Conservation (phyloP, 2,888 invertebrate species). For the Erebia aethiops region DNA sequence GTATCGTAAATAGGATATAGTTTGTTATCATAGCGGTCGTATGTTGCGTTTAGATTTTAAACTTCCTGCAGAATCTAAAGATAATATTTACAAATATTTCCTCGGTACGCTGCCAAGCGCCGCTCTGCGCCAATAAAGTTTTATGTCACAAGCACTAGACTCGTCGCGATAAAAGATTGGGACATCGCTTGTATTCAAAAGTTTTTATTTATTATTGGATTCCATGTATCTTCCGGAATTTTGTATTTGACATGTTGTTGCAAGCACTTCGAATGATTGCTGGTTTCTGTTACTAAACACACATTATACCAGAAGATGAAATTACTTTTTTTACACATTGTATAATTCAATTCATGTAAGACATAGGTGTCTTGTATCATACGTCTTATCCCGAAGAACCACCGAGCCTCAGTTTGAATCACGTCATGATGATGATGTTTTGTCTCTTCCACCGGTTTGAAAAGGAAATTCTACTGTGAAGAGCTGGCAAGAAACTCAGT, state of each 20-base stretch:
- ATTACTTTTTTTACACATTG: too few species aligned
- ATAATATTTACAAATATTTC: slow-evolving; percentile 2
- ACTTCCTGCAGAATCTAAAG: slow-evolving; percentile 6
- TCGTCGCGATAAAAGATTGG: neutral
- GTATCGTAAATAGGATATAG: slow-evolving; percentile 1
- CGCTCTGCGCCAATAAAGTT: slow-evolving; percentile 1
- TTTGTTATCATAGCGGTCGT: neutral
- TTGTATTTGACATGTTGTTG: neutral
- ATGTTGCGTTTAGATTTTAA: neutral
- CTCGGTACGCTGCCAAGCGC: neutral
- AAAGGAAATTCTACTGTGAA: too few species aligned
- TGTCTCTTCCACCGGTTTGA: too few species aligned
- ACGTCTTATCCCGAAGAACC: too few species aligned
- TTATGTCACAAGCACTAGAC: slow-evolving; percentile 1
- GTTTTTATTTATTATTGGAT: neutral
- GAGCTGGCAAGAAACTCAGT: too few species aligned
- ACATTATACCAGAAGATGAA: too few species aligned
- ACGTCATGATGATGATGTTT: too few species aligned
- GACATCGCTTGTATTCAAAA: slow-evolving; percentile 1
- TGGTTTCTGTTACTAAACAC: neutral
- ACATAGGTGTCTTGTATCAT: too few species aligned
- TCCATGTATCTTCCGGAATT: neutral
- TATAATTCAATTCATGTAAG: too few species aligned
- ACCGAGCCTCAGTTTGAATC: too few species aligned
- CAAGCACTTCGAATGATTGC: neutral